Base-by-base conservation (phyloP, 1,140 invertebrate species). In the Rhizoglyphus robini region DNA sequence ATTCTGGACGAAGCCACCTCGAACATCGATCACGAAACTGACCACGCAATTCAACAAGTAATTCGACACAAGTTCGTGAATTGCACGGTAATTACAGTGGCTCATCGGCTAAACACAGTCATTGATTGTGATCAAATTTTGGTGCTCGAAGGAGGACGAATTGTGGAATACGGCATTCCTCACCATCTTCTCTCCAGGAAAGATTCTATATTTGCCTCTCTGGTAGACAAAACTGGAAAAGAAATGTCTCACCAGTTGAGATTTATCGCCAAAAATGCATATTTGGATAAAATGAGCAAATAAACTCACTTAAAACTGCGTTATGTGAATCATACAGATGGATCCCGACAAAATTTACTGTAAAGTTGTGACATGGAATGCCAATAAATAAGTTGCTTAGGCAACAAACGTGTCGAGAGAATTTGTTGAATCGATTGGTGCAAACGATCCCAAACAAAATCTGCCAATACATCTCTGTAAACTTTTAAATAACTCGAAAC, bases 81-180 rank as follows among this genome's bases (percentile, higher is more conserved):
- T 60, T 81, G 78, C 70, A 83, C 81, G 1, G 76, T 82, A 65
- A 71, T 82, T 13, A 80, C 77, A 36, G 80, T 82, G 68, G 81
- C 81, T 47, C 81, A 82, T 71, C 72, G 80, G 30, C 71, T 82
- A n/a, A n/a, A n/a, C n/a, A n/a, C n/a, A n/a, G n/a, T n/a, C n/a
- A n/a, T n/a, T n/a, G n/a, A n/a, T n/a, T 62, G 46, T n/a, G 48
- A 65, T 27, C 13, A 25, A 27, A 25, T 62, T 59, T 51, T 62
- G 62, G 86, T 92, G 3, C 77, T 94, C 71, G 83, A 86, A 38
- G 80, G 81, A 51, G 89, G 89, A 0, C 76, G 76, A 48, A 79
- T 90, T n/a, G 81, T 83, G n/a, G 88, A 92, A 74, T 86, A 84
- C 72, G 86, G 84, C 58, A 78, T 81, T 65, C 85, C 86, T 0